A percentile compares a stretch with the other conserved stretches of the same genome.
Evolutionary conservation across 23 tunicate genomes (phyloP).

Genomic region (Ciona savignyi): DNA sequence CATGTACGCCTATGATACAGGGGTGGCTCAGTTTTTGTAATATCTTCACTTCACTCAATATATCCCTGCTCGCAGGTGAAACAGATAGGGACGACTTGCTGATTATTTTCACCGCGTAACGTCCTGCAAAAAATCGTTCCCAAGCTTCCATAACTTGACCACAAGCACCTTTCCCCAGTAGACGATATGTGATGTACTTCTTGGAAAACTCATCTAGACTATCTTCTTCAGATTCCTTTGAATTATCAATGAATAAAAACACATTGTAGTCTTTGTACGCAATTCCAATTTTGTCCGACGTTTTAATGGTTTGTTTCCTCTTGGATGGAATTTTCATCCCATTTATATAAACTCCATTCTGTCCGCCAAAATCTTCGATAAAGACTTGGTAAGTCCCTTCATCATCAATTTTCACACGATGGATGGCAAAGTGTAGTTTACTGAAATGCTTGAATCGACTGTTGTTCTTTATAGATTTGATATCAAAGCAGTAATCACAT

Average conservation of each 20-base stretch:
- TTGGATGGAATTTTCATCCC: constrained; percentile 62
- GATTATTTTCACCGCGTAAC: constrained; percentile 70
- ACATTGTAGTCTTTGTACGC: constrained; percentile 19
- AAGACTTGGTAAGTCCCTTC: constrained; percentile 11
- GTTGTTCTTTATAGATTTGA: constrained; percentile 43
- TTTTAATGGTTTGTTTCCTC: constrained; percentile 16
- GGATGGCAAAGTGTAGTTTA: constrained; percentile 64
- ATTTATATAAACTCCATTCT: constrained; percentile 67
- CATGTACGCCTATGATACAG: constrained; percentile 68
- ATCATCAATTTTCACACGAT: constrained; percentile 17
- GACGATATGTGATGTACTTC: constrained; percentile 47
- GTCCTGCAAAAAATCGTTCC: constrained; percentile 17
- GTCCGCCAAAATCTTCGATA: constrained; percentile 47
- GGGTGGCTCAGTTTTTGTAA: constrained; percentile 58
- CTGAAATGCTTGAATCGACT: constrained; percentile 35
- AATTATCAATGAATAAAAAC: constrained; percentile 39
- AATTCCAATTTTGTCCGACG: constrained; percentile 44
- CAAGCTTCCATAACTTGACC: constrained; percentile 57
- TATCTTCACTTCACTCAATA: constrained; percentile 45
- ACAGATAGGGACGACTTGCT: constrained; percentile 27
- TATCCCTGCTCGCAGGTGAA: constrained; percentile 13
- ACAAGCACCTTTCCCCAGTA: constrained; percentile 75
- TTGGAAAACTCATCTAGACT: constrained; percentile 35
- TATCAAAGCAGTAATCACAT: constrained; percentile 58
- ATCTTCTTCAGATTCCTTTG: constrained; percentile 9